Conservation (phyloP, 2,113 vertebrate genomes). For the Accipiter virgatus region DNA sequence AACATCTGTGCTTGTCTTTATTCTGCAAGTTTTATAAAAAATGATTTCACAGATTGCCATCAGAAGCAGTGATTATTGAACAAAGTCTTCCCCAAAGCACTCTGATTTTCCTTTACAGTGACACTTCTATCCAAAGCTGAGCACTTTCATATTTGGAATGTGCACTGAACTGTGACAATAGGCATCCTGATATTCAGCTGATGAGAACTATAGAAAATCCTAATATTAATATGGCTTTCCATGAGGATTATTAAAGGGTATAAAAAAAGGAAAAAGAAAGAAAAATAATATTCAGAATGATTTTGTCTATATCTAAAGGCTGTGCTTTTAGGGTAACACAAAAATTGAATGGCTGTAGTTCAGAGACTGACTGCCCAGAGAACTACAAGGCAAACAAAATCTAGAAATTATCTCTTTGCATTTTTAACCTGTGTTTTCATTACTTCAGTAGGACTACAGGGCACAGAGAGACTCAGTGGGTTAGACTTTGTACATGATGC, state of each 20-base stretch:
- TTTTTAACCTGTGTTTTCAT: slow-evolving; percentile 8
- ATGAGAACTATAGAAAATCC: background rate
- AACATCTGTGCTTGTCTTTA: background rate
- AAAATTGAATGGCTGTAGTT: background rate
- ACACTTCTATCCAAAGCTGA: background rate
- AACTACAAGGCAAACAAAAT: slow-evolving; percentile 4
- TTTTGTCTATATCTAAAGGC: background rate
- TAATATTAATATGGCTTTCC: background rate
- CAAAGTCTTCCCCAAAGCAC: slow-evolving; percentile 30
- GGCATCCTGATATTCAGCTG: background rate
- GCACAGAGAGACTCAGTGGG: background rate
- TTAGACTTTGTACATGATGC: background rate
- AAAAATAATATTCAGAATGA: background rate
- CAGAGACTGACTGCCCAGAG: background rate
- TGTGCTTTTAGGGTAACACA: background rate
- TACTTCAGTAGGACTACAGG: background rate
- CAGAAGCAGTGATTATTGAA: slow-evolving; percentile 29
- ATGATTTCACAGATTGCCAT: background rate
- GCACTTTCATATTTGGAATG: slow-evolving; percentile 5
- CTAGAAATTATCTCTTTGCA: background rate
- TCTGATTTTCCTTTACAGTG: slow-evolving; percentile 28
- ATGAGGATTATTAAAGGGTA: background rate
- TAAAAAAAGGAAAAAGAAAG: background rate
- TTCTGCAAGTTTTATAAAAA: background rate
- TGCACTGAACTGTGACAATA: background rate